Evolutionary conservation across 2,888 invertebrate species (phyloP), one percentile per base, ranked within the genome.

Genomic region (Stegophylla sp.): DNA sequence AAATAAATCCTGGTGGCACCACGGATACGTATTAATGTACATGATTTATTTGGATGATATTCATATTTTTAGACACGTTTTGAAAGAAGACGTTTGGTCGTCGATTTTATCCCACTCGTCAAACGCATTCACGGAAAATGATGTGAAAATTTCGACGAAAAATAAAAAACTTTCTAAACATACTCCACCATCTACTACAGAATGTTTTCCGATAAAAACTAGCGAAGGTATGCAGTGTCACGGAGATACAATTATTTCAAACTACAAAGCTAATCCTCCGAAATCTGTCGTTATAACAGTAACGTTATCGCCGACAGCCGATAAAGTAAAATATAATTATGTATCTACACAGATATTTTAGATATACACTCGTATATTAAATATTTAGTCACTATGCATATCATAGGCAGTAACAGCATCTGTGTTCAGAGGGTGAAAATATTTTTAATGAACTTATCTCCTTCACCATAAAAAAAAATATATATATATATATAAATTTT

Each of bases 41-140:
- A 51, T 20, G 1, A 20, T n/a, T 51, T 4, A 20, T 51, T 51
- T 3, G 4, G 17, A 20, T 5, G n/a, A 17, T 67, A 45, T n/a
- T 63, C 1, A n/a, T 51, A 10, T 1, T 34, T 76, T 53, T 53
- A 79, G 79, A 34, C 23, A 9, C 9, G 7, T 71, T 34, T 61
- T 34, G 15, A 71, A 51, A 63, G 59, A 71, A 9, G 26, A 71
- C 23, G 1, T 79, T 5, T 79, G 79, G 79, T 63, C 13, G 23
- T 69, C 69, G 34, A 12, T 79, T 51, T 23, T 71, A 48, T 59
- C 61, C 5, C 69, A 79, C 17, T 48, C 71, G 9, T 63, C 61
- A 13, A 63, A 71, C 41, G 1, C 67, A 0, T 15, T 45, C 13
- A 1, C 3, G 9, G 23, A 64, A 17, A 12, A 0, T 5, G 64